Conservation (phyloP, 2,888 invertebrate species). For the Dinocampus coccinellae region DNA sequence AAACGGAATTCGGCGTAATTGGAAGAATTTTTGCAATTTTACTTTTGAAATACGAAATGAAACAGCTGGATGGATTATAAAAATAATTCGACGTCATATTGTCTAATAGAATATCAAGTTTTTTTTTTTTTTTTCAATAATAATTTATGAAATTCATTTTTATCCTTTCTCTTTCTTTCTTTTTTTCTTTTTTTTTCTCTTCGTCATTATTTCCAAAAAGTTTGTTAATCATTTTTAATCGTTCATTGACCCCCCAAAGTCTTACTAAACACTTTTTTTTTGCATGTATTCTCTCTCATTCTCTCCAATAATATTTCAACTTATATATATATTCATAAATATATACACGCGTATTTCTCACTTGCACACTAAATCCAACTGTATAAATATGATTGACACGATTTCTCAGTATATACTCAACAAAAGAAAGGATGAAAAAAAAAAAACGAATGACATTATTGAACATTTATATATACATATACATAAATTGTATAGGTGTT, state of each 20-base stretch:
- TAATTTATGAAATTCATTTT: background rate
- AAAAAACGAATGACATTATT: background rate
- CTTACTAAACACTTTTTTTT: background rate
- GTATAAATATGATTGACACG: conserved; percentile 19
- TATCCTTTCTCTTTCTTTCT: background rate
- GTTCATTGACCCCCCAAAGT: background rate
- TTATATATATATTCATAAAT: too few species aligned
- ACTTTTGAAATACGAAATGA: conserved; percentile 32
- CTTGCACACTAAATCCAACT: conserved; percentile 12
- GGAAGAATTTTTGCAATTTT: conserved; percentile 57
- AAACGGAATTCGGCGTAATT: conserved; percentile 54
- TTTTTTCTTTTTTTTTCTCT: background rate
- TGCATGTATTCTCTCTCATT: background rate
- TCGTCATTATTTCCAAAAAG: background rate
- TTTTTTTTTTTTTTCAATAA: conserved; percentile 11
- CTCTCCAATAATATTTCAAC: conserved; percentile 1
- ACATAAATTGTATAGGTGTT: background rate
- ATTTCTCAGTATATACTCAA: conserved; percentile 1
- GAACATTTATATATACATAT: background rate
- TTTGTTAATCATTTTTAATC: background rate
- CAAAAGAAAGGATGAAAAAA: too few species aligned
- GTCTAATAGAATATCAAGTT: background rate
- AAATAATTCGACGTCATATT: conserved; percentile 36
- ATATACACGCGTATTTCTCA: background rate
- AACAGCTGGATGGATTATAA: conserved; percentile 59